phyloP scores from a whole-genome alignment of 2,888 invertebrate genomes.

The Arrhopalites spinosus region DNA sequence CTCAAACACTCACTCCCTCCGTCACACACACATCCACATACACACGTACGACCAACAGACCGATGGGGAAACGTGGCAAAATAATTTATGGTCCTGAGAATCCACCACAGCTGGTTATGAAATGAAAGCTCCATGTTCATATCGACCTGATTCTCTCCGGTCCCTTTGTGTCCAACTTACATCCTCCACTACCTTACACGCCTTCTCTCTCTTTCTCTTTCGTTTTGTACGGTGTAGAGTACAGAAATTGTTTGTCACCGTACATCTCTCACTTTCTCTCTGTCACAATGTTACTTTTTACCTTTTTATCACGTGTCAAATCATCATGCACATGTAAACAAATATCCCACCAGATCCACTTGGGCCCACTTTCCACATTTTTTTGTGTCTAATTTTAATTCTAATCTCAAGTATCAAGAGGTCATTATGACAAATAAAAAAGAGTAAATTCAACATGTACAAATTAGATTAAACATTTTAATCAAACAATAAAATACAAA shows the following conservation, averaged over 20 bases:
- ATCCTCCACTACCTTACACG: conserved; percentile 1
- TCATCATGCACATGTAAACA: neutral
- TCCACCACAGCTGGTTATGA: conserved; percentile 48
- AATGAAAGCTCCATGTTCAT: conserved; percentile 31
- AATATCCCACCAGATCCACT: too few species aligned
- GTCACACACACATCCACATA: conserved; percentile 4
- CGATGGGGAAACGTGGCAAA: conserved; percentile 47
- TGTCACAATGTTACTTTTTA: neutral
- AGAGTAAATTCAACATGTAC: too few species aligned
- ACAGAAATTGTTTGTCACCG: neutral
- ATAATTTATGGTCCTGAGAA: conserved; percentile 55
- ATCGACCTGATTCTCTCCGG: conserved; percentile 38
- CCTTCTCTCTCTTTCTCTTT: neutral
- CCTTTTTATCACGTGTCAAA: neutral
- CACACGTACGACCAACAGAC: conserved; percentile 11
- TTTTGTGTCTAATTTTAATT: too few species aligned
- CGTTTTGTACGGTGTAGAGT: neutral
- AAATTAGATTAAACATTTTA: too few species aligned
- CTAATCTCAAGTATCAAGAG: too few species aligned
- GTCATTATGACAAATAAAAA: too few species aligned
- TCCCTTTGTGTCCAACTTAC: neutral
- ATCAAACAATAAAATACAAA: too few species aligned
- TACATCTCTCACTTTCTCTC: neutral
- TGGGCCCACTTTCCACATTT: too few species aligned
- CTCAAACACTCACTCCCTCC: neutral